Conservation (phyloP, 1,140 invertebrate species). For the Trinorchestia longiramus region DNA sequence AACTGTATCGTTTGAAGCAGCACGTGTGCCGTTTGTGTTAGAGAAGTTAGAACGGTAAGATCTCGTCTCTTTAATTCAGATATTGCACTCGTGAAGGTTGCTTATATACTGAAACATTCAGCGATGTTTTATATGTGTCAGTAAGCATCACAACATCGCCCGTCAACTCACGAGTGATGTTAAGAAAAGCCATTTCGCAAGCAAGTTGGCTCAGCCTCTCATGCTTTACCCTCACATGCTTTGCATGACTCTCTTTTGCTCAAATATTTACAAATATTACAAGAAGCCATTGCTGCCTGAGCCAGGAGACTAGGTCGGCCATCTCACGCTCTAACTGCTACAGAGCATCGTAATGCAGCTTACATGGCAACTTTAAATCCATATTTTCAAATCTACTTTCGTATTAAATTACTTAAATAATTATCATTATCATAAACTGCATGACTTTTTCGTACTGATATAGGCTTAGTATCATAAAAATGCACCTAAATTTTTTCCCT, state of each 20-base stretch:
- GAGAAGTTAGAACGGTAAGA: too few relatives aligned
- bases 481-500: too few relatives aligned
- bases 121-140: too few relatives aligned
- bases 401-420: too few relatives aligned
- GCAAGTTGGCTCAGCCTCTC: too few relatives aligned
- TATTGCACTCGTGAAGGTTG: not conserved
- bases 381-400: too few relatives aligned
- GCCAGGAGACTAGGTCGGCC: not conserved
- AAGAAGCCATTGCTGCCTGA: not conserved
- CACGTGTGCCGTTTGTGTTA: too few relatives aligned
- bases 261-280: conserved; percentile 1
- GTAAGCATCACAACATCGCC: not conserved
- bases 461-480: too few relatives aligned
- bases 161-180: not conserved
- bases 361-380: not conserved
- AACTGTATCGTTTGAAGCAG: too few relatives aligned
- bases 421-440: too few relatives aligned
- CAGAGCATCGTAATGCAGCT: not conserved
- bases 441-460: too few relatives aligned
- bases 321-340: not conserved
- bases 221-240: not conserved
- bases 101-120: not conserved
- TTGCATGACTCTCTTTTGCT: not conserved
- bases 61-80: not conserved
- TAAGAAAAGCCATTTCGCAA: not conserved